phyloP scores from a whole-genome alignment of 92 coral and sea anemone genomes.

The Epizoanthus stellaris region DNA sequence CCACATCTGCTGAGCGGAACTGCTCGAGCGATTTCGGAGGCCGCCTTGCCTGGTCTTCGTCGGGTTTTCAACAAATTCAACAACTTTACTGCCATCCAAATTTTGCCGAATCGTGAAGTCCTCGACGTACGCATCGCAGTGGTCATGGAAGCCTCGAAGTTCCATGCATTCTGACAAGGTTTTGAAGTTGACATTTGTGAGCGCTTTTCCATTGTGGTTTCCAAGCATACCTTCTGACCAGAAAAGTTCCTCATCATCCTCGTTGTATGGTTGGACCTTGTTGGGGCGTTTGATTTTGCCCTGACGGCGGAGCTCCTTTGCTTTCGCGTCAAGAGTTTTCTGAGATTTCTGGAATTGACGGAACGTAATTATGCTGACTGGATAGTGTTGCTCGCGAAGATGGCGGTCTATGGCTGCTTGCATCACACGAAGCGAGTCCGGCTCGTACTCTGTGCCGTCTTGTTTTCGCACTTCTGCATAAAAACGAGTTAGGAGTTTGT shows the following conservation, averaged over 20 bases:
- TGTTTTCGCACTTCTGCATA: constrained; percentile 54
- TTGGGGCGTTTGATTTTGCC: constrained; percentile 60
- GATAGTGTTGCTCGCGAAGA: constrained; percentile 43
- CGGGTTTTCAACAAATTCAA: constrained; percentile 32
- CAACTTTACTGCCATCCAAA: constrained; percentile 42
- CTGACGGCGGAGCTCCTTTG: constrained; percentile 40
- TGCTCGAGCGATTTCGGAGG: constrained; percentile 26
- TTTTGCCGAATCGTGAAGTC: constrained; percentile 23
- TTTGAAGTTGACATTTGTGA: constrained; percentile 38
- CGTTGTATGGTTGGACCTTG: constrained; percentile 38
- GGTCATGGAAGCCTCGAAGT: constrained; percentile 64
- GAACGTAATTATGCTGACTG: constrained; percentile 25
- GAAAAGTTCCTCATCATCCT: constrained; percentile 41
- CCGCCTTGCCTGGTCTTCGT: constrained; percentile 58
- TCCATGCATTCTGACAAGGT: constrained; percentile 45
- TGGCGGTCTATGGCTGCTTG: constrained; percentile 52
- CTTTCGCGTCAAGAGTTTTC: constrained; percentile 23
- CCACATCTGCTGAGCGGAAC: constrained; percentile 60
- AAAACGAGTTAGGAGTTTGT: constrained; percentile 29
- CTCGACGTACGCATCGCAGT: constrained; percentile 49
- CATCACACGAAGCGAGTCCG: constrained; percentile 58
- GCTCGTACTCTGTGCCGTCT: constrained; percentile 62
- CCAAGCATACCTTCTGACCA: constrained; percentile 44
- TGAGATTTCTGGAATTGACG: constrained; percentile 51
- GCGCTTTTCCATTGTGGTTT: constrained; percentile 36